Conservation (phyloP, 1,140 invertebrate genomes). For the Agraylea sexmaculata region DNA sequence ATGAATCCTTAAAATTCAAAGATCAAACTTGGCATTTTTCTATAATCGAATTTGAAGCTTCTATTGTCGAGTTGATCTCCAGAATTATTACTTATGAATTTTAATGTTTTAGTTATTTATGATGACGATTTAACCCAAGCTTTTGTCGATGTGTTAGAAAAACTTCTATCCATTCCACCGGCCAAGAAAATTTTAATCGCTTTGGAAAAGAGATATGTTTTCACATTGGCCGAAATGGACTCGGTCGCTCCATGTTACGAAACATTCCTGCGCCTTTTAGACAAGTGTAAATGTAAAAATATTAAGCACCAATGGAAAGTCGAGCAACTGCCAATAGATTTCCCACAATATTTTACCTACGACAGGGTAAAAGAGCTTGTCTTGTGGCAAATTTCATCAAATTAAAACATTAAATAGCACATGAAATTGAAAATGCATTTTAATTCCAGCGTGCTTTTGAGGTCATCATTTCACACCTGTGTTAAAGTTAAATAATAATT, state of each 20-base stretch:
- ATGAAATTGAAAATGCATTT: no score
- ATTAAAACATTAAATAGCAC: no score
- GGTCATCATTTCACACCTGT: no score
- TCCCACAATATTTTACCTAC: slow-evolving; percentile 74
- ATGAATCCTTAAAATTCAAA: no score
- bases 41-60: no score
- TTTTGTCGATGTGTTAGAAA: slow-evolving; percentile 62
- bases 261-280: slow-evolving; percentile 56
- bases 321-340: slow-evolving; percentile 54
- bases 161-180: slow-evolving; percentile 47
- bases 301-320: slow-evolving; percentile 43
- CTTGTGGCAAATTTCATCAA: slow-evolving; percentile 53
- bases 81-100: not conserved
- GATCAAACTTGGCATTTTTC: no score
- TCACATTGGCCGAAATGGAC: slow-evolving; percentile 67
- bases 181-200: slow-evolving; percentile 61
- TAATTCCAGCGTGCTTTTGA: no score
- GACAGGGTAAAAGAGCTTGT: slow-evolving; percentile 65
- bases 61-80: not conserved
- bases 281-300: slow-evolving; percentile 34
- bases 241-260: slow-evolving; percentile 74
- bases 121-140: slow-evolving; percentile 72
- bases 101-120: slow-evolving; percentile 64
- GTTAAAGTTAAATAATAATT: no score
- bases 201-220: slow-evolving; percentile 78